Conservation (phyloP, 2,113 vertebrate genomes). For the Hippocampus zosterae region DNA sequence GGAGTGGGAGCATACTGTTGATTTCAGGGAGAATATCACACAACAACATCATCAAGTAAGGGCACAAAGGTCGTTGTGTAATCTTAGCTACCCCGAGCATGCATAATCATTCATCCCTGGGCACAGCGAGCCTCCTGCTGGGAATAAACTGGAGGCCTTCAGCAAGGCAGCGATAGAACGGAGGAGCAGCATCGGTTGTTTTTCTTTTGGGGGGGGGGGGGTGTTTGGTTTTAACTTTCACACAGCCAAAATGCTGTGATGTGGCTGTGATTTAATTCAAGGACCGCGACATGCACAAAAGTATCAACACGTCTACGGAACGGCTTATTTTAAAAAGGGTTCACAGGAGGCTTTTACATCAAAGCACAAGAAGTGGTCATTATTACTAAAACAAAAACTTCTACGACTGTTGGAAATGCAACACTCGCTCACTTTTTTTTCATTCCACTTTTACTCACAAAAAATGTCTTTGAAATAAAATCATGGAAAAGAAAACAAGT, state of each 20-base stretch:
- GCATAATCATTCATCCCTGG: constrained; percentile 82
- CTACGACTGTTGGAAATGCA: constrained; percentile 23
- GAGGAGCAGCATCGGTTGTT: constrained; percentile 21
- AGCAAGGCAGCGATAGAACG: constrained; percentile 41
- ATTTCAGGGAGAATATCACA: constrained; percentile 67
- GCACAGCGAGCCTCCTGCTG: constrained; percentile 72
- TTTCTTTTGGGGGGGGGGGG: not conserved
- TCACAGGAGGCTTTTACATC: constrained; percentile 31
- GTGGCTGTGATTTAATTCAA: constrained; percentile 47
- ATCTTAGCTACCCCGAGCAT: constrained; percentile 80
- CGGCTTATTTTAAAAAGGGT: constrained; percentile 38
- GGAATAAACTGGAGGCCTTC: constrained; percentile 73
- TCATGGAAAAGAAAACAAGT: constrained; percentile 6
- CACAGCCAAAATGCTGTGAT: constrained; percentile 48
- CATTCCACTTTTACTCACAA: not conserved
- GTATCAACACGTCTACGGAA: constrained; percentile 41
- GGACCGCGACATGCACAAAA: constrained; percentile 31
- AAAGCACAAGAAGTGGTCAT: constrained; percentile 30
- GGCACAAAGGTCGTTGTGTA: constrained; percentile 87
- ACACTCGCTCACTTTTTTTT: constrained; percentile 15
- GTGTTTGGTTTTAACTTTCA: not conserved
- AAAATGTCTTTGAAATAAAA: not conserved
- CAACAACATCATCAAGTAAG: constrained; percentile 80
- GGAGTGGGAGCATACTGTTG: constrained; percentile 55
- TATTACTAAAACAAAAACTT: constrained; percentile 48